phyloP scores from a whole-genome alignment of 2,113 vertebrate species.

The Dipodomys merriami region DNA sequence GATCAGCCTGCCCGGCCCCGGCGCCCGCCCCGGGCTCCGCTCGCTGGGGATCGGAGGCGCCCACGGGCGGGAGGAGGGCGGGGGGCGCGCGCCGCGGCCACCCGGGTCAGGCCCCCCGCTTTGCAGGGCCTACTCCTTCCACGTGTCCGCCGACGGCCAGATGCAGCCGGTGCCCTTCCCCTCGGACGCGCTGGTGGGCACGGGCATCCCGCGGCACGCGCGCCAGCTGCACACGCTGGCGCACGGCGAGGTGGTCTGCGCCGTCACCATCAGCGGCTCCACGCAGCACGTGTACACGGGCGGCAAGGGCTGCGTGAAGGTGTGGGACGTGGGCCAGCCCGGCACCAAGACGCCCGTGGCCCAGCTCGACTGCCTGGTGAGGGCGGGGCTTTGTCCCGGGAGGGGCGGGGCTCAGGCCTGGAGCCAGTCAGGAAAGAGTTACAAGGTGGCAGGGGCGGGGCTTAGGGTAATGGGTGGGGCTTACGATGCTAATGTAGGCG shows the following conservation, averaged over 20 bases:
- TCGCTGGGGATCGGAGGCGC: too few relatives aligned
- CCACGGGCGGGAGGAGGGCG: background rate
- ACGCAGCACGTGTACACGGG: constrained; percentile 93
- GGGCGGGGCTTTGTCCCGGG: background rate
- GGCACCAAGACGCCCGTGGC: constrained; percentile 89
- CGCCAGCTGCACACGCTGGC: constrained; percentile 88
- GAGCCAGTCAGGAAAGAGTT: too few relatives aligned
- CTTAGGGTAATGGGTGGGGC: background rate
- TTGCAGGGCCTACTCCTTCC: constrained; percentile 91
- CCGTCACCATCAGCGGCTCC: constrained; percentile 94
- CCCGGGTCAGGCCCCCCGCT: background rate
- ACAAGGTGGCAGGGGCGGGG: background rate
- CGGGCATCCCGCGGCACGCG: constrained; percentile 76
- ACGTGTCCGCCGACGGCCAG: constrained; percentile 93
- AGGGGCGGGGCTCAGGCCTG: background rate
- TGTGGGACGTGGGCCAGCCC: constrained; percentile 95
- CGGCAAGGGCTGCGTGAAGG: constrained; percentile 90
- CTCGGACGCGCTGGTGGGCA: constrained; percentile 75
- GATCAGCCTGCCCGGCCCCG: too few relatives aligned
- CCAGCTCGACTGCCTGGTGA: constrained; percentile 84
- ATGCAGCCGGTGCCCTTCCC: constrained; percentile 95
- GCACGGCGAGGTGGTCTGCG: constrained; percentile 95
- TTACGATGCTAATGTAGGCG: background rate
- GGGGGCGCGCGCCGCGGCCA: background rate
- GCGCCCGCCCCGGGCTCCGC: too few relatives aligned